Evolutionary conservation across 2,888 invertebrate species (phyloP).

Genomic region (Chironomus tentans): DNA sequence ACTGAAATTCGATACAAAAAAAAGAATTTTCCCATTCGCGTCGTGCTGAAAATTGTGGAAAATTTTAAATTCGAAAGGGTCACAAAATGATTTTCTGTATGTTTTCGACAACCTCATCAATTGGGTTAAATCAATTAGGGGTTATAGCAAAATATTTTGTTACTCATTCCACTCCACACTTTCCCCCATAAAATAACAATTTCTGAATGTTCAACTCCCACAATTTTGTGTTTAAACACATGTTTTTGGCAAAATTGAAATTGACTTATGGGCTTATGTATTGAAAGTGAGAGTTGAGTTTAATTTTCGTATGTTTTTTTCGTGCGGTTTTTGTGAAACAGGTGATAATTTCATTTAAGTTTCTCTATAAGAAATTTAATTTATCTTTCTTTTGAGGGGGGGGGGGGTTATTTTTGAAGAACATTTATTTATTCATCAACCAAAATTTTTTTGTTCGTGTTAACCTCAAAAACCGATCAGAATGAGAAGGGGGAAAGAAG

Average conservation of each 20-base stretch:
- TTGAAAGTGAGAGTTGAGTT: neutral
- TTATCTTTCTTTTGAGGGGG: too few species aligned
- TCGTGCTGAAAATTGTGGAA: neutral
- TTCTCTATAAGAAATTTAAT: neutral
- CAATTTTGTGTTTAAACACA: neutral
- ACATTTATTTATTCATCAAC: too few species aligned
- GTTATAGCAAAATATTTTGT: neutral
- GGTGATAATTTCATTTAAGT: neutral
- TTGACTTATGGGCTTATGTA: slow-evolving; percentile 14
- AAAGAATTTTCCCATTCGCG: neutral
- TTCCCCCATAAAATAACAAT: neutral
- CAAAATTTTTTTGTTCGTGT: too few species aligned
- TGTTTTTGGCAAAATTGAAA: slow-evolving; percentile 14
- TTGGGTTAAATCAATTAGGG: neutral
- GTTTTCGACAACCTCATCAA: neutral
- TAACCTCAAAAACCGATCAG: too few species aligned
- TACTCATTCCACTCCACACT: too few species aligned
- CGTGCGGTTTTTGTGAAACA: neutral
- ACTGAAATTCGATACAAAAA: neutral
- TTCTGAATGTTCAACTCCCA: neutral
- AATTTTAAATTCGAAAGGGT: neutral
- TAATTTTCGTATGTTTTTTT: neutral
- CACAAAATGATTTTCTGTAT: neutral
- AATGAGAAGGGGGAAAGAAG: too few species aligned
- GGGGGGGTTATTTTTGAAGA: too few species aligned